Evolutionary conservation across 1,140 invertebrate genomes (phyloP).

Genomic region (Spodoptera frugiperda): DNA sequence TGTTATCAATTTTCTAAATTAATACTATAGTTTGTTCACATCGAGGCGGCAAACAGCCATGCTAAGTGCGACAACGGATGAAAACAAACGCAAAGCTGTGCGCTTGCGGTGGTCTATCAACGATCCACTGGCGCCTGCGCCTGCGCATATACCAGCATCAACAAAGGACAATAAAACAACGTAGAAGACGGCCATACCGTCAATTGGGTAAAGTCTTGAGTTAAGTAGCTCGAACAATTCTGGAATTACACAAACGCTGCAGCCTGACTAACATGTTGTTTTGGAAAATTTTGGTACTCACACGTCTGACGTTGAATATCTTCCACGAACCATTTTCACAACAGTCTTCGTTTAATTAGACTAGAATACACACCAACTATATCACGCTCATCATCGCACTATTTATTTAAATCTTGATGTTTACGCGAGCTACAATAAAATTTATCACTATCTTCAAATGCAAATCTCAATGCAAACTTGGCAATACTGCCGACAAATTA

Average conservation of each 20-base stretch:
- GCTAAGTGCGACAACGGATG: neutral
- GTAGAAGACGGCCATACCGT: constrained; percentile 1
- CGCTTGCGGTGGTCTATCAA: neutral
- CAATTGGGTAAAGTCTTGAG: constrained; percentile 3
- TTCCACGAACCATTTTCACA: constrained; percentile 77
- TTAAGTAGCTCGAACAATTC: constrained; percentile 13
- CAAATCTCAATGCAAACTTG: constrained; percentile 76
- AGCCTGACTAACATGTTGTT: constrained; percentile 29
- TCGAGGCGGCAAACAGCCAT: neutral
- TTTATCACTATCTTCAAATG: constrained; percentile 64
- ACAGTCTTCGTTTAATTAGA: constrained; percentile 42
- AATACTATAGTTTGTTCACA: neutral
- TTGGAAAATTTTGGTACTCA: constrained; percentile 60
- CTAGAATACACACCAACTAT: constrained; percentile 53
- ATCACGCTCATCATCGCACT: constrained; percentile 64
- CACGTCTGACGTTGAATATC: constrained; percentile 80
- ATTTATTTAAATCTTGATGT: constrained; percentile 66
- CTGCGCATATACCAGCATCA: constrained; percentile 26
- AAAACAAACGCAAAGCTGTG: neutral
- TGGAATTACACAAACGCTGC: neutral
- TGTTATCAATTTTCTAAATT: constrained; percentile 11
- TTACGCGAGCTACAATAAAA: constrained; percentile 62
- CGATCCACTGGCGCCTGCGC: neutral
- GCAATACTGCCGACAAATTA: constrained; percentile 68
- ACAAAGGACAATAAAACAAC: constrained; percentile 46